These are phyloP conservation scores for Rhodophaea formosa DNA, from an alignment of 2,888 invertebrate species.

Conservation along the genomic window DNA sequence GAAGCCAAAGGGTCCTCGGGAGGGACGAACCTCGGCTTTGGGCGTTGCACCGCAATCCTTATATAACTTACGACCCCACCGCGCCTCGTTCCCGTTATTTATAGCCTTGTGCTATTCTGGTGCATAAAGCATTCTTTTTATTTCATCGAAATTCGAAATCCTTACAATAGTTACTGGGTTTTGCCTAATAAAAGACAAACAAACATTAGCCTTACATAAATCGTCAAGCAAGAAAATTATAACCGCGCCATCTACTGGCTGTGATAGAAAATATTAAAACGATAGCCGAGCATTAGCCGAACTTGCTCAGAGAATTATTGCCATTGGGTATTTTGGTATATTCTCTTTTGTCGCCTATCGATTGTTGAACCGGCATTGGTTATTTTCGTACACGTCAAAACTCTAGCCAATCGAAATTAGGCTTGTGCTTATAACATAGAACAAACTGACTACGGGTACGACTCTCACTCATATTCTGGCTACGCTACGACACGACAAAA, in stretches of 20 bases:
- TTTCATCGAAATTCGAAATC: neutral
- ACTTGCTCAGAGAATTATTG: no score
- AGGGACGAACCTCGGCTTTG: no score
- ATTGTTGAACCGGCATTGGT: neutral
- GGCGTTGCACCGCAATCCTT: no score
- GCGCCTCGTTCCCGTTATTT: no score
- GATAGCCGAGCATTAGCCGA: neutral
- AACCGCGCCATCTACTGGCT: neutral
- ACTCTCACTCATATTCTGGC: no score
- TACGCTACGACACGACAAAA: conserved; percentile 34
- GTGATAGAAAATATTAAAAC: neutral
- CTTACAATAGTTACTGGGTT: neutral
- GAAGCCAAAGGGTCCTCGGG: no score
- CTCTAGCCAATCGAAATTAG: neutral
- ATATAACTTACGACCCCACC: no score
- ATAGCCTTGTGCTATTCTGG: no score
- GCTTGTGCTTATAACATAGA: neutral
- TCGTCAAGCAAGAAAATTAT: neutral
- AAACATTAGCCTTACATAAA: neutral
- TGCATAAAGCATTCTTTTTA: no score
- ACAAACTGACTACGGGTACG: neutral
- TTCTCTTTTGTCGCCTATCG: neutral
- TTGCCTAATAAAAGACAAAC: neutral
- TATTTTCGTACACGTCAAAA: neutral
- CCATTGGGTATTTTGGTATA: neutral